Base-by-base conservation (phyloP, 2,113 vertebrate genomes). In the Microcebus tavaratra region DNA sequence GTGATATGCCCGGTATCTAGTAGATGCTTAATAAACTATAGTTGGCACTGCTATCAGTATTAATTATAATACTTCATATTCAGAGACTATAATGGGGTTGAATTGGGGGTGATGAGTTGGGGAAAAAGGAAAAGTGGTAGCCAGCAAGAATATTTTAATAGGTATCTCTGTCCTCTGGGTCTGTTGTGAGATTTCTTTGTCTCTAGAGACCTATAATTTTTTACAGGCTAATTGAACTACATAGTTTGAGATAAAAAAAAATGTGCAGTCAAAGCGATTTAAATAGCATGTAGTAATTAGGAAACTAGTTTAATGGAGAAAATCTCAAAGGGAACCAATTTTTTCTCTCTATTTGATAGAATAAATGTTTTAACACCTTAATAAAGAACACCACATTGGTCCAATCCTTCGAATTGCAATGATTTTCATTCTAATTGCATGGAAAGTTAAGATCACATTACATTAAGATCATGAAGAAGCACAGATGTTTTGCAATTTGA, bases 401-500 rank as follows among this genome's bases (percentile, higher is more conserved):
- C 97, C 85, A 45, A 50, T 88, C 90, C 94, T 95, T 97, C 97
- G 98, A 97, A 86, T 98, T 98, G 94, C 92, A 67, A 59, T 97
- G 70, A 96, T 97, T 98, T 96, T 97, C 91, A 95, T 53, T 86
- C 90, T 97, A 95, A 97, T 94, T 95, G 81, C 90, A 65, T 88
- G 93, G 95, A 95, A 92, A 98, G 2, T 97, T 98, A 94, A 95
- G 97, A 94, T 97, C 95, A 97, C 53, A 88, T 95, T 91, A 67
- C 86, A 93, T 80, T 79, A 93, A 65, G 42, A 96, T 80, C 73
- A 80, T 61, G 25, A 94, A 93, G 76, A 81, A 88, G 65, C 89
- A 80, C 95, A 97, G 91, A 93, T 95, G 87, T 85, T 96, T 97
- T 85, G 53, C 90, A 83, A 65, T 84, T 91, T 96, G 87, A 89